These are phyloP conservation scores for Leptobrachium leishanense DNA, from an alignment of 2,113 vertebrate species.

Conservation along the genomic window DNA sequence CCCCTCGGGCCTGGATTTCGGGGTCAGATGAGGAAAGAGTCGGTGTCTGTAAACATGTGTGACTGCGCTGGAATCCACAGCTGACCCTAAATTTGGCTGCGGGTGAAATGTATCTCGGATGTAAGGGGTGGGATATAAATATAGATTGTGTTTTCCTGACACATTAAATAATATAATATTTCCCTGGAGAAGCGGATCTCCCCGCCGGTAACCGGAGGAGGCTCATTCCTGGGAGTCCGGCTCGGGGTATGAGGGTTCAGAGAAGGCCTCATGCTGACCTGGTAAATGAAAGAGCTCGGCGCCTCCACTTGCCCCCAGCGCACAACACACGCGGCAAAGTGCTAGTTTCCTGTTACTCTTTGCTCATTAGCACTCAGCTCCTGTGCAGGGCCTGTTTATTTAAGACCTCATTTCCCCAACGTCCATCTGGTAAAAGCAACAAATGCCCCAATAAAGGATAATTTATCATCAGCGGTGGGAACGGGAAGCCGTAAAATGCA, in stretches of 20 bases:
- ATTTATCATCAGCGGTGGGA: not conserved
- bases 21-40: constrained; percentile 16
- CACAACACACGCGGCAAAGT: not conserved
- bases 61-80: constrained; percentile 5
- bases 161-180: constrained; percentile 22
- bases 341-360: constrained; percentile 6
- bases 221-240: constrained; percentile 13
- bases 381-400: not conserved
- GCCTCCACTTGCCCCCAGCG: constrained; percentile 10
- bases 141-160: constrained; percentile 10
- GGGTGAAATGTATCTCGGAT: not conserved
- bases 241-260: not conserved
- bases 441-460: not conserved
- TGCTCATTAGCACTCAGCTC: constrained; percentile 20
- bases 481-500: not conserved
- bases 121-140: constrained; percentile 1
- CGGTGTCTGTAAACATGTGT: constrained; percentile 6
- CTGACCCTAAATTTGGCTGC: not conserved
- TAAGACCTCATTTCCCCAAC: constrained; percentile 4
- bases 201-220: constrained; percentile 10
- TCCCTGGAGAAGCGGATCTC: constrained; percentile 12
- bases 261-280: not conserved
- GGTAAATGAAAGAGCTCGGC: not conserved
- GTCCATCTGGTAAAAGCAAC: not conserved
- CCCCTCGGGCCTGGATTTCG: not conserved